Evolutionary conservation across 2,113 vertebrate species (phyloP), one percentile per base, ranked within the genome.

Genomic region (Rhinopomastus cyanomelas): DNA sequence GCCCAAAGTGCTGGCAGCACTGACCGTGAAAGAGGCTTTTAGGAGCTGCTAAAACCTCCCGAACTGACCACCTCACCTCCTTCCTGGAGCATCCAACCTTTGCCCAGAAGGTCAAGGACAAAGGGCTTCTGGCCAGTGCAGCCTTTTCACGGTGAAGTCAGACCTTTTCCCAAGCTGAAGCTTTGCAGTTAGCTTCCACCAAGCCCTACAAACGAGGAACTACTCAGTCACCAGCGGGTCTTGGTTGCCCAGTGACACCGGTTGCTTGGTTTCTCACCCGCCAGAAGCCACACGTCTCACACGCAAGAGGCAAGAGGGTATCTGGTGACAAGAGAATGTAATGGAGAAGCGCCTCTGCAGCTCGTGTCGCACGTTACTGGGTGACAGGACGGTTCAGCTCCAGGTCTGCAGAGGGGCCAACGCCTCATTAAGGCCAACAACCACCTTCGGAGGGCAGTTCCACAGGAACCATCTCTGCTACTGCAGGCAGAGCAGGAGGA

Each of bases 371-470:
- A 62, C 36, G 51, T 71, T 95, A 78, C 80, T 1, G 12, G 81
- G 71, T 92, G 92, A 94, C 90, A 95, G 69, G 55, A 88, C 91
- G 91, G 94, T 91, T 95, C 90, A 79, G 74, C 74, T 82, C 93
- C 89, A 83, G 87, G 88, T 78, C 85, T 81, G 80, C 29, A 72
- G 57, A 88, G 90, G 89, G 18, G 49, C 76, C 88, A 95, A 95
- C 76, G 86, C 81, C 71, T 94, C 90, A 93, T 95, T 90, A 91
- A 74, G 23, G 73, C 84, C 79, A 93, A 91, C 79, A 89, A 96
- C 90, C 79, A 88, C 84, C 80, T 80, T 82, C 76, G 65, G 89
- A 91, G 71, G 62, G 59, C 72, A 88, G 74, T 17, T 87, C 69
- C 29, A 18, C 65, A 78, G 86, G 77, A 84, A 88, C n/a, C 72